These are phyloP conservation scores for Micronycteris hirsuta DNA, from an alignment of 2,113 vertebrate species.

Conservation along the genomic window DNA sequence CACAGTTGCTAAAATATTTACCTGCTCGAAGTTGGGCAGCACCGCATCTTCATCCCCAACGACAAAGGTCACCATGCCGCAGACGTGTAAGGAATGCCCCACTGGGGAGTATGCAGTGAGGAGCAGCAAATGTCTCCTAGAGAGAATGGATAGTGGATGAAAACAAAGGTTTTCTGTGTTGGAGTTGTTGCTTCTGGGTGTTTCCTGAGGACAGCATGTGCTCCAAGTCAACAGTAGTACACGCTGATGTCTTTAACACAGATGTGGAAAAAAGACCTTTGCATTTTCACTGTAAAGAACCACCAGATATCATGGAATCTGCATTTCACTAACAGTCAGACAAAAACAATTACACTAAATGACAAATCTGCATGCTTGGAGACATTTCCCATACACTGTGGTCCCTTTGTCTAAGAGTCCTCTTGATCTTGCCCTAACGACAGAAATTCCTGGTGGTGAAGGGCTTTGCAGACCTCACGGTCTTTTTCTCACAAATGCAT, in stretches of 20 bases:
- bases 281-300: background rate
- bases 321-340: background rate
- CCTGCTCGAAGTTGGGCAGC: slow-evolving; percentile 87
- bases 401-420: background rate
- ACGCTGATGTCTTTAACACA: background rate
- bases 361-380: background rate
- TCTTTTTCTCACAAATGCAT: background rate
- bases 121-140: slow-evolving; percentile 87
- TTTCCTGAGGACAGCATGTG: background rate
- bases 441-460: background rate
- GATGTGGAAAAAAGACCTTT: background rate
- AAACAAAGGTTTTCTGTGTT: background rate
- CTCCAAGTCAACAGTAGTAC: background rate
- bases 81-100: slow-evolving; percentile 88
- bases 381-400: background rate
- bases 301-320: background rate
- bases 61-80: slow-evolving; percentile 85
- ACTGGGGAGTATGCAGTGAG: slow-evolving; percentile 78
- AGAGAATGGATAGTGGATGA: background rate
- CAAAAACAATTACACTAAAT: background rate
- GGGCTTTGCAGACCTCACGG: background rate
- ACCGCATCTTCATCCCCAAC: slow-evolving; percentile 91
- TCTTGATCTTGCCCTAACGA: background rate
- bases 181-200: background rate
- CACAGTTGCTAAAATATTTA: slow-evolving; percentile 61